Evolutionary conservation across 2,113 vertebrate genomes (phyloP).

Genomic region (Mesocricetus auratus): DNA sequence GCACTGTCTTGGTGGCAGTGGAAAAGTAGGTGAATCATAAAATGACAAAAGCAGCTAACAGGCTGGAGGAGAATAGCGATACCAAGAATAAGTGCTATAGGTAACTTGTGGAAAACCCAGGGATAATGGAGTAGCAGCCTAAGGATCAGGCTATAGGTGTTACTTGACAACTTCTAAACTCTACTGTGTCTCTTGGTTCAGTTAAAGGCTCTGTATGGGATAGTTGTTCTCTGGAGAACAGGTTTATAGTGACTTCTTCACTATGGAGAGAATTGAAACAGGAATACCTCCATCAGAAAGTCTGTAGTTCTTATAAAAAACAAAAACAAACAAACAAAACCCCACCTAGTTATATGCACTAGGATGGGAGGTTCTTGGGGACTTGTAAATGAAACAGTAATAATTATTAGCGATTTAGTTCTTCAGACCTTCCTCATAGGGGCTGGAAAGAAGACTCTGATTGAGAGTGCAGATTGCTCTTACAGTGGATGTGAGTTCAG

Average conservation of each 20-base stretch:
- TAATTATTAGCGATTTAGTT: not conserved
- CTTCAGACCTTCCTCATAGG: not conserved
- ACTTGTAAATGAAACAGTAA: not conserved
- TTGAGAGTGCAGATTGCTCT: not conserved
- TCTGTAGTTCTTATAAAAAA: not conserved
- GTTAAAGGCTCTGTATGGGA: not conserved
- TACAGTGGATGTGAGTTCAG: not conserved
- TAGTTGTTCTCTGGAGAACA: not conserved
- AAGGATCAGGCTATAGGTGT: not conserved
- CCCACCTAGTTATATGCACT: not conserved
- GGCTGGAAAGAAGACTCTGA: not conserved
- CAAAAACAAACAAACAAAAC: not conserved
- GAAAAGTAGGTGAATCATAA: not conserved
- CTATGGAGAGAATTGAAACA: not conserved
- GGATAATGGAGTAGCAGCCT: not conserved
- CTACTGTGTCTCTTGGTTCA: not conserved
- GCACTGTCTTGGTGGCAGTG: not conserved
- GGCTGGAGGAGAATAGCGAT: not conserved
- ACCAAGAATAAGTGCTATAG: not conserved
- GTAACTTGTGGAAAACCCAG: not conserved
- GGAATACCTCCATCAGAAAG: slow-evolving; percentile 18
- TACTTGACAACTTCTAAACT: not conserved
- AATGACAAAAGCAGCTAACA: not conserved
- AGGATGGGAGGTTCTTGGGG: not conserved
- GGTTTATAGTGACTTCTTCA: not conserved